These are phyloP conservation scores for Drosophila insularis DNA, from an alignment of 1,140 invertebrate genomes.

Conservation along the genomic window DNA sequence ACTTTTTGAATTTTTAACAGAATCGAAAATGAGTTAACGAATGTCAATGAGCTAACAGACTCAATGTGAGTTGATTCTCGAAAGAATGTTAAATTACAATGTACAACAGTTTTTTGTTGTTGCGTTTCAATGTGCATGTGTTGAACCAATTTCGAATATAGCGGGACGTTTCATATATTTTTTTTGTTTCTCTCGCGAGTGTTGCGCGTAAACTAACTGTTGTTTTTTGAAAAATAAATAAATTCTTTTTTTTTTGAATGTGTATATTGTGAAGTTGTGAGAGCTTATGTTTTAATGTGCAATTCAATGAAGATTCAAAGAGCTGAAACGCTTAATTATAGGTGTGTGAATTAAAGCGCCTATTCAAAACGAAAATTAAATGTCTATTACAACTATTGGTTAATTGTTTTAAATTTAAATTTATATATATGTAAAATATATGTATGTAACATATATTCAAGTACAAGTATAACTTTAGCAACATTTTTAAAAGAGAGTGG, in stretches of 20 bases:
- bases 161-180: not conserved
- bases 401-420: not conserved
- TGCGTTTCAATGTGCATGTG: too few relatives aligned
- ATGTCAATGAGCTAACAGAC: too few relatives aligned
- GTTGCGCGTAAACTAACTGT: constrained; percentile 2
- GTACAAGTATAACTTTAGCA: not conserved
- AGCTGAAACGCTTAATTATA: not conserved
- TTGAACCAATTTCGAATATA: not conserved
- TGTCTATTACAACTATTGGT: not conserved
- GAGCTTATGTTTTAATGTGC: not conserved
- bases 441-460: not conserved
- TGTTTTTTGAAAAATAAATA: not conserved
- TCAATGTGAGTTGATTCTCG: too few relatives aligned
- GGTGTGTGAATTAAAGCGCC: constrained; percentile 1
- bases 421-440: not conserved
- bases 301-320: not conserved
- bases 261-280: not conserved
- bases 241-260: not conserved
- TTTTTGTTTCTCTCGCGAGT: not conserved
- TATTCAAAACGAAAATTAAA: not conserved
- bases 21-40: too few relatives aligned
- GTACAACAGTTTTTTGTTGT: too few relatives aligned
- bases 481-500: not conserved
- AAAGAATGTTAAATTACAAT: too few relatives aligned
- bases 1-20: too few relatives aligned